These are phyloP conservation scores for Stegophylla sp. DNA, from an alignment of 2,888 invertebrate genomes.

Conservation along the genomic window DNA sequence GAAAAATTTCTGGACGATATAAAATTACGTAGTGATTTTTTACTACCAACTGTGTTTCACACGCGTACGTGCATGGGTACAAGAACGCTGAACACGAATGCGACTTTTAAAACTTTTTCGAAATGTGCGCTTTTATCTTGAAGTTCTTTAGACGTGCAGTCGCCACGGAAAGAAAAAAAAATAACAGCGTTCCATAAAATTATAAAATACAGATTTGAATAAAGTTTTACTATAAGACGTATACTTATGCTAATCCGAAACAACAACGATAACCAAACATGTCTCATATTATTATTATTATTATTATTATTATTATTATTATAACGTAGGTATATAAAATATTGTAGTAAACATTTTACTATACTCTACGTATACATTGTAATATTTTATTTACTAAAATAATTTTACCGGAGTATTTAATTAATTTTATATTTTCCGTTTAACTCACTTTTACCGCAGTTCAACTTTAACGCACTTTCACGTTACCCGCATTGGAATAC, in stretches of 20 bases:
- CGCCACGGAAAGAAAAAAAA: neutral
- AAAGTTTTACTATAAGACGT: neutral
- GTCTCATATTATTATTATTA: too few relatives aligned
- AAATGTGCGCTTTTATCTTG: constrained; percentile 1
- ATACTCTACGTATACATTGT: neutral
- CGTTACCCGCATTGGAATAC: too few relatives aligned
- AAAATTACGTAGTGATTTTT: too few relatives aligned
- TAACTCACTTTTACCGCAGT: too few relatives aligned
- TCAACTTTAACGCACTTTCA: too few relatives aligned
- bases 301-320: too few relatives aligned
- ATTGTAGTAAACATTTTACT: neutral
- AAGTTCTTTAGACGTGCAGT: neutral
- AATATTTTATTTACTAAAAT: neutral
- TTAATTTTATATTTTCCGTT: neutral
- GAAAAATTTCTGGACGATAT: too few relatives aligned
- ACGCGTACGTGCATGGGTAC: too few relatives aligned
- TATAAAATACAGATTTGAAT: constrained; percentile 20
- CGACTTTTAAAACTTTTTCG: neutral
- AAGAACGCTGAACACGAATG: neutral
- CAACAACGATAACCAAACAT: neutral
- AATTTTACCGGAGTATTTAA: neutral
- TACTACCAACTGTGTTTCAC: too few relatives aligned
- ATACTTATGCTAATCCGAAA: neutral
- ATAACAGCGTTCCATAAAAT: neutral
- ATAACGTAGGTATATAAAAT: neutral